phyloP scores from a whole-genome alignment of 2,113 vertebrate genomes.

The Todiramphus chloris region DNA sequence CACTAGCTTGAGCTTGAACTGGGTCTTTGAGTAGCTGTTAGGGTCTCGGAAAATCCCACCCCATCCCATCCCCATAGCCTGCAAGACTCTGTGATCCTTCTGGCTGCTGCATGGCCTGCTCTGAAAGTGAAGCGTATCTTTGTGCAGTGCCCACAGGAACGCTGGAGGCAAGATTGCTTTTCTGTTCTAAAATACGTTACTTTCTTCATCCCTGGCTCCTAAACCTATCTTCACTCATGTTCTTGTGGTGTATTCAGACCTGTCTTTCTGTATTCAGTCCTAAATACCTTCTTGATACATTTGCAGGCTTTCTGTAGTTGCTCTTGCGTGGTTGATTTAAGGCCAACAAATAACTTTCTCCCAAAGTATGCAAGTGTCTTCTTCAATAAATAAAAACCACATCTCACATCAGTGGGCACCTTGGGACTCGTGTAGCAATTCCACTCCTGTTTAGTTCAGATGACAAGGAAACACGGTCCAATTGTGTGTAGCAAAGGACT shows the following conservation, averaged over 20 bases:
- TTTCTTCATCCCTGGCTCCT: neutral
- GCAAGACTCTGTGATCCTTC: neutral
- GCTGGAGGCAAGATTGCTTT: neutral
- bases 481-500: neutral
- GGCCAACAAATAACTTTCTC: slow-evolving; percentile 22
- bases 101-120: neutral
- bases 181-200: neutral
- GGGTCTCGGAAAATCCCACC: neutral
- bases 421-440: neutral
- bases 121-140: neutral
- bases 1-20: neutral
- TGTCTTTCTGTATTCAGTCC: neutral
- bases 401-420: neutral
- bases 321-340: neutral
- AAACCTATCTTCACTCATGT: neutral
- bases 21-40: neutral
- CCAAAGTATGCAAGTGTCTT: slow-evolving; percentile 20
- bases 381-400: slow-evolving; percentile 44
- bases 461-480: neutral
- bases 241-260: neutral
- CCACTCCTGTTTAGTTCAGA: neutral
- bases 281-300: neutral
- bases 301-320: neutral
- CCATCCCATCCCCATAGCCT: neutral
- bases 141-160: neutral